Percentiles rank a stretch among this genome's conserved stretches.
Evolutionary conservation across 2,888 invertebrate species (phyloP).

Genomic region (Electrophaes corylata): DNA sequence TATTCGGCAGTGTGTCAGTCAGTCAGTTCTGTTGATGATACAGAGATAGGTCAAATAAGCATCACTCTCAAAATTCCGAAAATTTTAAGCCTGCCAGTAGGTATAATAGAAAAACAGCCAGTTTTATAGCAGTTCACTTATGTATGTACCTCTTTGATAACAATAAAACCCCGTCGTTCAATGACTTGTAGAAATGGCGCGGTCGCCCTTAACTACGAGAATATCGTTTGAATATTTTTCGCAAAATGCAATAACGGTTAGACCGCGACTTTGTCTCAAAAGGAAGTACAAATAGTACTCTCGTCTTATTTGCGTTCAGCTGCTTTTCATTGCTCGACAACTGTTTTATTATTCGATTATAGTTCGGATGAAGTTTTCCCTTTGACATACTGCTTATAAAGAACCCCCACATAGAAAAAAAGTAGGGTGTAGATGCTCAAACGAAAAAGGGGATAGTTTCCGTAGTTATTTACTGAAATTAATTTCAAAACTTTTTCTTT

Average conservation of each 20-base stretch:
- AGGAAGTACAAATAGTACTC: slow-evolving; percentile 41
- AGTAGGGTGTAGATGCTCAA: slow-evolving; percentile 1
- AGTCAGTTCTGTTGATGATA: no score
- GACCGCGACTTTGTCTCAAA: slow-evolving; percentile 43
- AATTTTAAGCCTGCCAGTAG: neutral
- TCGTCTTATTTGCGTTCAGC: slow-evolving; percentile 42
- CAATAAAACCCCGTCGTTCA: slow-evolving; percentile 12
- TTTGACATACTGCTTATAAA: slow-evolving; percentile 23
- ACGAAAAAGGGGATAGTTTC: slow-evolving; percentile 5
- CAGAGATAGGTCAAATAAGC: no score
- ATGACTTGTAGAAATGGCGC: slow-evolving; percentile 15
- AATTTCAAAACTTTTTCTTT: slow-evolving; percentile 6
- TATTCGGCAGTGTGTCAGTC: no score
- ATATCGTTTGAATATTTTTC: slow-evolving; percentile 48
- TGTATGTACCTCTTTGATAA: slow-evolving; percentile 24
- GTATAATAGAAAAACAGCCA: neutral
- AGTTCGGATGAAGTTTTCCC: slow-evolving; percentile 34
- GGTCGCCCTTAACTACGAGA: slow-evolving; percentile 20
- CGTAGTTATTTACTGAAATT: slow-evolving; percentile 12
- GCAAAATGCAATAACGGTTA: slow-evolving; percentile 57
- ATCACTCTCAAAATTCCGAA: neutral
- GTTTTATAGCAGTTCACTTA: slow-evolving; percentile 4
- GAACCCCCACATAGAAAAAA: slow-evolving; percentile 1
- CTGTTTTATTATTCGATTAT: slow-evolving; percentile 34
- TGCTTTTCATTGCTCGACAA: slow-evolving; percentile 21